Conservation (phyloP, 2,797 vertebrate genomes). For the Scarus forsteni region DNA sequence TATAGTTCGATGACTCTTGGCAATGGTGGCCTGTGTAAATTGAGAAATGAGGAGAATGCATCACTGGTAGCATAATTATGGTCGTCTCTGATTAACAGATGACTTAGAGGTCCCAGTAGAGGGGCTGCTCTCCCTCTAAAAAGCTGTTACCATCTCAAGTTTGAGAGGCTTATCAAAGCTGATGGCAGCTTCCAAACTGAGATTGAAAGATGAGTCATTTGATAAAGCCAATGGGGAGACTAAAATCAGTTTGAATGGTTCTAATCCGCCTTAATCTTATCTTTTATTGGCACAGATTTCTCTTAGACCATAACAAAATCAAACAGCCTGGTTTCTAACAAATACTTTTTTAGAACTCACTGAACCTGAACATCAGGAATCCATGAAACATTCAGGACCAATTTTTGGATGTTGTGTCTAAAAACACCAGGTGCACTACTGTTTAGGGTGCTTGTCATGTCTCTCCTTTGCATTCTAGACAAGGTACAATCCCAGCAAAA, state of each 20-base stretch:
- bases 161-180: conserved; percentile 66
- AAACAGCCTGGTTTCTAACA: conserved; percentile 11
- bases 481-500: no score
- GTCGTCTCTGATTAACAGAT: conserved; percentile 68
- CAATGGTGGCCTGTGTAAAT: conserved; percentile 41
- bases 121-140: conserved; percentile 42
- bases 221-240: conserved; percentile 25
- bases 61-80: conserved; percentile 47
- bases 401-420: no score
- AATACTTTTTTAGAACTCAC: conserved; percentile 39
- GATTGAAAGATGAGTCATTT: conserved; percentile 50
- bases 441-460: no score
- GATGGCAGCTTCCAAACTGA: conserved; percentile 46
- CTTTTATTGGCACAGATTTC: conserved; percentile 16
- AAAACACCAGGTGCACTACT: no score
- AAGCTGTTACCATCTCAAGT: conserved; percentile 69
- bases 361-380: conserved; percentile 36
- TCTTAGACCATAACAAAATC: background rate
- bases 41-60: conserved; percentile 50
- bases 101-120: conserved; percentile 53
- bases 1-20: conserved; percentile 58
- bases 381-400: conserved; percentile 40
- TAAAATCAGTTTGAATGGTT: conserved; percentile 15
- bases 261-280: conserved; percentile 20
- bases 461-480: no score